A percentile compares a stretch with the other conserved stretches of the same genome.
phyloP scores from a whole-genome alignment of 2,888 invertebrate genomes.

The Napeogenes inachia region DNA sequence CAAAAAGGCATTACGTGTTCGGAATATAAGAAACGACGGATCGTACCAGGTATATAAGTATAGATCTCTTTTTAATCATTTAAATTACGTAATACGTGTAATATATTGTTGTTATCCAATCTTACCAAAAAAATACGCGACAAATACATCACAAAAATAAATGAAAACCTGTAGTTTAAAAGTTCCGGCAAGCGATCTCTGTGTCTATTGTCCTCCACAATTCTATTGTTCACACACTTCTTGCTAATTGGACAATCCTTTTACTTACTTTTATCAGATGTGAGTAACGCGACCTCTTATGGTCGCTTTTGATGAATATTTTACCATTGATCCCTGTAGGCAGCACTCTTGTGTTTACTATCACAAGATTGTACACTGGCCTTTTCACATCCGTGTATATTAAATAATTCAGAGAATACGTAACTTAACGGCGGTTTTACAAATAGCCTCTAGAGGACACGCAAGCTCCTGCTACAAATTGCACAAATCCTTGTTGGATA shows the following conservation, averaged over 20 bases:
- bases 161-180: slow-evolving; percentile 24
- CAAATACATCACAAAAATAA: slow-evolving; percentile 15
- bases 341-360: slow-evolving; percentile 1
- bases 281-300: slow-evolving; percentile 22
- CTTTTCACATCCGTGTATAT: slow-evolving; percentile 11
- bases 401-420: slow-evolving; percentile 17
- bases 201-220: slow-evolving; percentile 21
- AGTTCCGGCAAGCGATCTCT: slow-evolving; percentile 25
- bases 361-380: not conserved
- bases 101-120: too few species aligned
- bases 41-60: too few species aligned
- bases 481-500: slow-evolving; percentile 48
- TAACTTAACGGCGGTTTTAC: slow-evolving; percentile 22
- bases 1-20: too few species aligned
- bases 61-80: too few species aligned
- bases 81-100: too few species aligned
- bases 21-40: too few species aligned
- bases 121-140: not conserved
- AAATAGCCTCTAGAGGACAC: slow-evolving; percentile 26
- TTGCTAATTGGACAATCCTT: slow-evolving; percentile 27
- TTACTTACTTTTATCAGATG: slow-evolving; percentile 28
- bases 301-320: slow-evolving; percentile 25
- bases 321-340: slow-evolving; percentile 16
- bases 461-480: slow-evolving; percentile 36
- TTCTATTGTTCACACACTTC: slow-evolving; percentile 28